Evolutionary conservation across 2,797 vertebrate genomes (phyloP), one percentile per base, ranked within the genome.

Genomic region (Alectoris magna): DNA sequence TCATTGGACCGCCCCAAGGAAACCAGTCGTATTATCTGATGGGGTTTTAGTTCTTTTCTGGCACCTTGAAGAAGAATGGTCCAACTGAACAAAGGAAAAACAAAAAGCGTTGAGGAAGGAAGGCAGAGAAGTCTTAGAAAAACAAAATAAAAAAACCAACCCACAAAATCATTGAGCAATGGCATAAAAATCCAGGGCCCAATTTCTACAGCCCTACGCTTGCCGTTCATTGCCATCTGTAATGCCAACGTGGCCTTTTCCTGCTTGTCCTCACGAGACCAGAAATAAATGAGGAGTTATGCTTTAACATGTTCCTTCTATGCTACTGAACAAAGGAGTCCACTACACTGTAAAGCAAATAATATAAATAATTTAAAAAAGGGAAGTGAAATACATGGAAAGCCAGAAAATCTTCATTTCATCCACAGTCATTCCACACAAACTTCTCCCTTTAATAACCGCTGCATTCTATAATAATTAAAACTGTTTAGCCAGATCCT

Each of bases 1-100:
- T 95, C 93, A 91, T 94, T 88, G 95, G 85, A 72, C 89, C 80
- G 84, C 87, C 83, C 83, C 67, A 88, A 58, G 62, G 49, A 95
- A 96, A 64, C 58, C n/a, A 88, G 68, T 91, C 84, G 62, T 11
- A 46, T 70, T 82, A 79, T 92, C 92, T 93, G 92, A 86, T 90
- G 66, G 75, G 41, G 53, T 82, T 93, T 92, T 10, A 82, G 85
- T 11, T 74, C 76, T 91, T 88, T 88, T 22, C 94, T 95, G 87
- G 85, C 53, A 91, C 74, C 87, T 78, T 71, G 78, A 94, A 2
- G 87, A 88, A 86, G 66, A 90, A 94, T 17, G 51, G 77, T 68
- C 68, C 94, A 77, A 88, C 5, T 9, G 64, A 91, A 88, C 74
- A 86, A 78, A 79, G 78, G 56, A 81, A 8, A 80, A 90, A 90